Percentiles rank a stretch among this genome's conserved stretches.
Evolutionary conservation across 2,113 vertebrate genomes (phyloP).

Genomic region (Semicossyphus pulcher): DNA sequence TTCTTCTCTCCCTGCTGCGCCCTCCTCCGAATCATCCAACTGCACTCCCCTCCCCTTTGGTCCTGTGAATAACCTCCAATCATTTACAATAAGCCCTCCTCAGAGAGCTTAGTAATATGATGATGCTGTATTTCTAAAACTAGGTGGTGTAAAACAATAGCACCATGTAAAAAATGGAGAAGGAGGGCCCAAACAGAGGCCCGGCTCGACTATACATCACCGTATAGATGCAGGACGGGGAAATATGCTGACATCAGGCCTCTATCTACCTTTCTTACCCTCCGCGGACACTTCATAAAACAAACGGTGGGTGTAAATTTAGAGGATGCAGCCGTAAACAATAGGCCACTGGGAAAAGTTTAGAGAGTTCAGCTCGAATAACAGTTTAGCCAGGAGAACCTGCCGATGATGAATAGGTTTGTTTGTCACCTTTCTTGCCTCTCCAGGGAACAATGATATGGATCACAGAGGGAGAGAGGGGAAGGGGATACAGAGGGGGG

Average conservation of each 20-base stretch:
- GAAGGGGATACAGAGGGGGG: constrained; percentile 43
- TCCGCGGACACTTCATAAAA: constrained; percentile 84
- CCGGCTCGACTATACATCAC: constrained; percentile 75
- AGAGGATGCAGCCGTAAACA: constrained; percentile 80
- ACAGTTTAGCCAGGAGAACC: constrained; percentile 81
- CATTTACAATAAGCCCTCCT: constrained; percentile 79
- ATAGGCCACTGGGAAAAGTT: constrained; percentile 81
- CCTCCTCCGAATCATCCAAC: constrained; percentile 44
- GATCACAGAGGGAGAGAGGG: constrained; percentile 74
- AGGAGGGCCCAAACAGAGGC: constrained; percentile 67
- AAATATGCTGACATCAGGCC: constrained; percentile 81
- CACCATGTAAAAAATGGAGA: constrained; percentile 57
- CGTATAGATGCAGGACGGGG: constrained; percentile 69
- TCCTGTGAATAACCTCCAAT: constrained; percentile 78
- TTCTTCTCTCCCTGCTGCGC: constrained; percentile 9
- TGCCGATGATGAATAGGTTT: constrained; percentile 80
- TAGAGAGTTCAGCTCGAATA: constrained; percentile 82
- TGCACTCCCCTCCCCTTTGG: constrained; percentile 47
- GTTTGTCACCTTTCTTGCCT: constrained; percentile 80
- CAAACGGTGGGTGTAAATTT: constrained; percentile 82
- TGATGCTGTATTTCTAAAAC: constrained; percentile 80
- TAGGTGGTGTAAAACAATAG: constrained; percentile 75
- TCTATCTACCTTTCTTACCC: constrained; percentile 77
- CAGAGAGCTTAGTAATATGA: constrained; percentile 74
- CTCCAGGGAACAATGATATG: constrained; percentile 80